Base-by-base conservation (phyloP, 2,888 invertebrate species). In the Perdita meconis region DNA sequence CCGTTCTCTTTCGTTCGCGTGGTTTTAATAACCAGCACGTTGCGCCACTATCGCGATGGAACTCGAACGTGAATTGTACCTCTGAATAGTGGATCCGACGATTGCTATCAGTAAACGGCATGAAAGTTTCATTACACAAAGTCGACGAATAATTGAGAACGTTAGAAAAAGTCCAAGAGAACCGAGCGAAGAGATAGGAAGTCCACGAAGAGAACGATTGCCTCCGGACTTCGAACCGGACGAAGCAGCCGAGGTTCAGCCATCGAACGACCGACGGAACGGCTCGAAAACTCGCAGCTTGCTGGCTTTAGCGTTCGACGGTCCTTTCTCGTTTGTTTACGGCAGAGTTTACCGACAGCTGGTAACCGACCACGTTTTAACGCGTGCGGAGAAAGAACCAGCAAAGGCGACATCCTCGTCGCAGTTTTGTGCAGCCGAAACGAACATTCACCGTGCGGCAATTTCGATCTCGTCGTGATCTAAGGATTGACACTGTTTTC, bases 41-140 rank as follows among this genome's bases (percentile, higher is more conserved):
- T 19, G n/a, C 24, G 30, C 65, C 19, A 30, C 30, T 0, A 13
- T n/a, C 38, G 66, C 56, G 5, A 22, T 12, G 13, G 22, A 10
- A 1, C n/a, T 53, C 51, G 24, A 16, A 3, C 13, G 10, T 19
- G 67, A 26, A 5, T n/a, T n/a, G 53, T 6, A 26, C 13, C 40
- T 24, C 38, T 19, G 1, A 13, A 10, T n/a, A 51, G 51, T 51
- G 34, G 22, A n/a, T 63, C 61, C 40, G n/a, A n/a, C 56, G 56
- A 74, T 74, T 64, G 57, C 13, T 50, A 36, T 30, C 63, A 63
- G 74, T 56, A 64, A 30, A n/a, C 60, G 19, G 50, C 66, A 80
- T 60, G 65, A 71, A 68, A 60, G 56, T 67, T 51, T 77, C 84
- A 87, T 87, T 84, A 82, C 78, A 80, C 80, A 85, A 86, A 80